phyloP scores from a whole-genome alignment of 2,888 invertebrate genomes.

The Elysia crispata region DNA sequence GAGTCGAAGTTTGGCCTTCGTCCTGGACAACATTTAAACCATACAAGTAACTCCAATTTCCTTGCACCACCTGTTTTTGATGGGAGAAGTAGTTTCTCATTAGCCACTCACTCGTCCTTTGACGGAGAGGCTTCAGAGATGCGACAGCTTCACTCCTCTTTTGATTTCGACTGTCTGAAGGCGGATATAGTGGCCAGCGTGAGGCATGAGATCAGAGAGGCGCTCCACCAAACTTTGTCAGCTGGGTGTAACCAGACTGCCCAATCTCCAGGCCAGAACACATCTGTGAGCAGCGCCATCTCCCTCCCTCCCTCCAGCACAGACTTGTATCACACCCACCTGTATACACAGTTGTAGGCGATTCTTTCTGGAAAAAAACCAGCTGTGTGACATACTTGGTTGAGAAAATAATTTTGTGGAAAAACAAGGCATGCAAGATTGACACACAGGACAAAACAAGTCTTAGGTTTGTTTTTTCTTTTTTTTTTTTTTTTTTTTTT shows the following conservation, averaged over 20 bases:
- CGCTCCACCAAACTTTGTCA: constrained; percentile 44
- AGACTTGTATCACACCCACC: constrained; percentile 76
- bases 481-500: too few relatives aligned
- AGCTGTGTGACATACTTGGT: too few relatives aligned
- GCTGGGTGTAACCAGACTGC: not conserved
- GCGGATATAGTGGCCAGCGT: constrained; percentile 72
- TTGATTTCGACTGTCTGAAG: constrained; percentile 72
- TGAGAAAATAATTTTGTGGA: too few relatives aligned
- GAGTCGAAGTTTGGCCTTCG: constrained; percentile 18
- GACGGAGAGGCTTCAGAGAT: not conserved
- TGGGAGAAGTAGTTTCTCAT: constrained; percentile 22
- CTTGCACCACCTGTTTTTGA: not conserved
- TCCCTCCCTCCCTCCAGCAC: constrained; percentile 65
- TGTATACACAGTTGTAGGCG: constrained; percentile 75
- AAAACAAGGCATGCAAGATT: too few relatives aligned
- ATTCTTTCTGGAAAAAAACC: not conserved
- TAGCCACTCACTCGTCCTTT: not conserved
- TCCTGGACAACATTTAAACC: not conserved
- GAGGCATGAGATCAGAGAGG: constrained; percentile 63
- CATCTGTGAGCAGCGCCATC: not conserved
- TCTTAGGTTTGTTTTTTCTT: too few relatives aligned
- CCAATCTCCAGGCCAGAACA: not conserved
- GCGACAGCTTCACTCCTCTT: constrained; percentile 58
- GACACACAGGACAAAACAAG: too few relatives aligned
- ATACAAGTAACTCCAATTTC: too few relatives aligned